phyloP scores from a whole-genome alignment of 2,888 invertebrate species.

The Strigamia crassipes region DNA sequence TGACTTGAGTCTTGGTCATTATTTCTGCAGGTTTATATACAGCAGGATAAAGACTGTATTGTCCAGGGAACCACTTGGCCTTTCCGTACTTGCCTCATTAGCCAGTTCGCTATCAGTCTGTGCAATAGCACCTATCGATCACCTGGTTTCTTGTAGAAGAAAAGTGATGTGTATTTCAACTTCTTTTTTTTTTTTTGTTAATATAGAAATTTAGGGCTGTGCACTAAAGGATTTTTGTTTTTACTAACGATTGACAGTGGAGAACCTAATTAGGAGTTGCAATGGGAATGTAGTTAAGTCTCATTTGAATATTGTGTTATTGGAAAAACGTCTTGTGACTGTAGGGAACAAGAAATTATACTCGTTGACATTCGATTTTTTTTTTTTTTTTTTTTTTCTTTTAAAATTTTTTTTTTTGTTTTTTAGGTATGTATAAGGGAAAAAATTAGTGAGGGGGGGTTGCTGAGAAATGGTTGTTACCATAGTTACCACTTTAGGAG shows the following conservation, averaged over 20 bases:
- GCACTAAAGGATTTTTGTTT: neutral
- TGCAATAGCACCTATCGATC: neutral
- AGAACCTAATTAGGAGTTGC: neutral
- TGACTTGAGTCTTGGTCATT: neutral
- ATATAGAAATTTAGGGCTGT: neutral
- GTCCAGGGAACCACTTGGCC: constrained; percentile 15
- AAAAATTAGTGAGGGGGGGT: neutral
- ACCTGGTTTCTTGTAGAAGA: neutral
- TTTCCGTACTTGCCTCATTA: constrained; percentile 8
- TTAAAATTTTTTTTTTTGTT: neutral
- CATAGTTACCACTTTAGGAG: constrained; percentile 6
- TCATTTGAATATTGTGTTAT: constrained; percentile 5
- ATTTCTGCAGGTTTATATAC: neutral
- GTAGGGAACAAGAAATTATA: constrained; percentile 4
- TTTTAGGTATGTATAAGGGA: neutral
- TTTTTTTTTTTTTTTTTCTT: neutral
- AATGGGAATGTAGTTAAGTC: constrained; percentile 10
- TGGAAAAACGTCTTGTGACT: constrained; percentile 16
- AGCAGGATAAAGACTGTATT: neutral
- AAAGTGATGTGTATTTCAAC: neutral
- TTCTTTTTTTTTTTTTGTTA: neutral
- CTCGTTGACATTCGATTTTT: constrained; percentile 16
- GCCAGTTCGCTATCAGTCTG: neutral
- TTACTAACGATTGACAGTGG: neutral
- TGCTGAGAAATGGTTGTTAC: neutral